Evolutionary conservation across 2,113 vertebrate species (phyloP).

Genomic region (Triplophysa siluroides): DNA sequence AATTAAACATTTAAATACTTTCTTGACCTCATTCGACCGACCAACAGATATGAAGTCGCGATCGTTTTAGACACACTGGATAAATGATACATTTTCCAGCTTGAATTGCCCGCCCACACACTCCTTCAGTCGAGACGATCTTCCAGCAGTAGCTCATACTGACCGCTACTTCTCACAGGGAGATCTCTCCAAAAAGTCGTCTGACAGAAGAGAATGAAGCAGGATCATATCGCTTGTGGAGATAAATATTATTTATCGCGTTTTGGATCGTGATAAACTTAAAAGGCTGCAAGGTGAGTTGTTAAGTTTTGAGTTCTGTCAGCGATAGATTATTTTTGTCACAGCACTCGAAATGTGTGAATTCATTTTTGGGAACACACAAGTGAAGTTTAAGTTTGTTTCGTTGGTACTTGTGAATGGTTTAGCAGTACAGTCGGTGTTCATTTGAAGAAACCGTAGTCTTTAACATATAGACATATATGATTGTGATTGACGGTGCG

Average conservation of each 20-base stretch:
- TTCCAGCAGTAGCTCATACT: background rate
- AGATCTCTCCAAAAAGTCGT: background rate
- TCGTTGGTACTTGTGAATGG: background rate
- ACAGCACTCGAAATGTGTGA: background rate
- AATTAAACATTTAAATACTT: too few species aligned
- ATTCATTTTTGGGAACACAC: background rate
- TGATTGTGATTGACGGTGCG: conserved; percentile 2
- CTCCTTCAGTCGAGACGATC: background rate
- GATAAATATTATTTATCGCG: background rate
- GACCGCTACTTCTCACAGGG: conserved; percentile 10
- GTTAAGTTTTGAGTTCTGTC: background rate
- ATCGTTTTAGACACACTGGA: background rate
- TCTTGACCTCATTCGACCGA: background rate
- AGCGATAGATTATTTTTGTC: background rate
- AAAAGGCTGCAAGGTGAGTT: conserved; percentile 4
- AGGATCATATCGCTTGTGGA: background rate
- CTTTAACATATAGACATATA: background rate
- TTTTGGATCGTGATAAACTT: background rate
- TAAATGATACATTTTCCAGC: too few species aligned
- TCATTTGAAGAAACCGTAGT: background rate
- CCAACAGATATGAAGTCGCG: background rate
- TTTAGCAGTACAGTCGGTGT: background rate
- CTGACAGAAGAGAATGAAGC: background rate
- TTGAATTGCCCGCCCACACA: conserved; percentile 6
- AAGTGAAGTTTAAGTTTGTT: background rate